Percentiles rank a stretch among this genome's conserved stretches.
phyloP scores from a whole-genome alignment of 2,888 invertebrate genomes.

The Helleia helle region DNA sequence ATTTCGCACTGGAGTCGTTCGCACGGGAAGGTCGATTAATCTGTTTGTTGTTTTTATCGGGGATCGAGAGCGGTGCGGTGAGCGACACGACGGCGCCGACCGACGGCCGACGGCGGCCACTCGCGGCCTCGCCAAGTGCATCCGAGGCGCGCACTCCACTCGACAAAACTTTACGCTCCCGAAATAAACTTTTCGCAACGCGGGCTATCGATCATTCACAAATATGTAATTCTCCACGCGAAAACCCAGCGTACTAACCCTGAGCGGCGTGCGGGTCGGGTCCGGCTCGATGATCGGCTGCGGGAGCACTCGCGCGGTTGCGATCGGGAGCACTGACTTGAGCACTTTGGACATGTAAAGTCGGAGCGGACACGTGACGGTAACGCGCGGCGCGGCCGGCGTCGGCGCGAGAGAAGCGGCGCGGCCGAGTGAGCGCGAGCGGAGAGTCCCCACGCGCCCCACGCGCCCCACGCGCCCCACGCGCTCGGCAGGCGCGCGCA shows the following conservation, averaged over 20 bases:
- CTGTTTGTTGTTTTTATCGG: slow-evolving; percentile 68
- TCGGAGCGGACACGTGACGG: slow-evolving; percentile 47
- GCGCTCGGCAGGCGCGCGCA: slow-evolving; percentile 57
- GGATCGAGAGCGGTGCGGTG: slow-evolving; percentile 51
- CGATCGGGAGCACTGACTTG: slow-evolving; percentile 67
- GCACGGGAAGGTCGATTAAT: slow-evolving; percentile 59
- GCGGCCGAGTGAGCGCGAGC: slow-evolving; percentile 56
- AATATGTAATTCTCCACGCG: slow-evolving; percentile 18
- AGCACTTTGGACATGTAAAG: slow-evolving; percentile 70
- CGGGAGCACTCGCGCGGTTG: slow-evolving; percentile 66
- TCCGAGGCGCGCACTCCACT: slow-evolving; percentile 61
- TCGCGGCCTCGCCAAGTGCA: slow-evolving; percentile 62
- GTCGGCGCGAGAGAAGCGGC: slow-evolving; percentile 59
- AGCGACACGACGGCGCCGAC: slow-evolving; percentile 64
- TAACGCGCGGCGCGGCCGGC: slow-evolving; percentile 62
- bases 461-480: slow-evolving; percentile 42
- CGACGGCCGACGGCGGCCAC: slow-evolving; percentile 57
- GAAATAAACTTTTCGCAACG: slow-evolving; percentile 58
- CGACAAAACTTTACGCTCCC: slow-evolving; percentile 55
- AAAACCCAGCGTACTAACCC: slow-evolving; percentile 55
- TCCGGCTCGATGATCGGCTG: slow-evolving; percentile 60
- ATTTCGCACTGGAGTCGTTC: slow-evolving; percentile 41
- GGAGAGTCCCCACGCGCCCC: slow-evolving; percentile 41
- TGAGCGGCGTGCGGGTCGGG: slow-evolving; percentile 62
- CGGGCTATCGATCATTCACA: slow-evolving; percentile 43